Evolutionary conservation across 2,797 vertebrate genomes (phyloP).

Genomic region (Allobates femoralis): DNA sequence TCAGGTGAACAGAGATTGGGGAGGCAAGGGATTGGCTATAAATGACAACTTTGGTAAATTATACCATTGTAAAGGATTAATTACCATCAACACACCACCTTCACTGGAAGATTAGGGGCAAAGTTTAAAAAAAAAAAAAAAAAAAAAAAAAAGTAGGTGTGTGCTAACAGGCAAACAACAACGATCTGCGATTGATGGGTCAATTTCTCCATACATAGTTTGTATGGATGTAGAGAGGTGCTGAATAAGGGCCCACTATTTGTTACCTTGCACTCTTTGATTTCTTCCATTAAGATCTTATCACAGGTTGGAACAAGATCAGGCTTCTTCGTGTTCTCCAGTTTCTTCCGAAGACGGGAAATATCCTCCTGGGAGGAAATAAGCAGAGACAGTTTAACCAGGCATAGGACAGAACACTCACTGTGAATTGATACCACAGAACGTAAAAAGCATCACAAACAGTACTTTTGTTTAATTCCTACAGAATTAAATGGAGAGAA

Average conservation of each 20-base stretch:
- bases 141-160: too few species aligned
- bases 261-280: slow-evolving; percentile 93
- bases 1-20: too few species aligned
- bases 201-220: too few species aligned
- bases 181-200: too few species aligned
- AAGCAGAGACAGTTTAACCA: neutral
- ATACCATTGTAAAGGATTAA: too few species aligned
- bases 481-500: neutral
- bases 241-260: neutral
- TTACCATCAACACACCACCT: too few species aligned
- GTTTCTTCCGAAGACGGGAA: slow-evolving; percentile 90
- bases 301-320: slow-evolving; percentile 96
- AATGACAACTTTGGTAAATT: too few species aligned
- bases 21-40: too few species aligned
- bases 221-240: neutral
- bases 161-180: too few species aligned
- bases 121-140: too few species aligned
- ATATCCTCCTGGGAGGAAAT: slow-evolving; percentile 87
- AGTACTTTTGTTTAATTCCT: too few species aligned
- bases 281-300: slow-evolving; percentile 96
- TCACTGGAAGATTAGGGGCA: too few species aligned
- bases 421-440: neutral
- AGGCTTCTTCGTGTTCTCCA: slow-evolving; percentile 96
- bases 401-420: neutral
- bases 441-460: neutral